Base-by-base conservation (phyloP, 1,140 invertebrate genomes). In the Drosophila baimaii region DNA sequence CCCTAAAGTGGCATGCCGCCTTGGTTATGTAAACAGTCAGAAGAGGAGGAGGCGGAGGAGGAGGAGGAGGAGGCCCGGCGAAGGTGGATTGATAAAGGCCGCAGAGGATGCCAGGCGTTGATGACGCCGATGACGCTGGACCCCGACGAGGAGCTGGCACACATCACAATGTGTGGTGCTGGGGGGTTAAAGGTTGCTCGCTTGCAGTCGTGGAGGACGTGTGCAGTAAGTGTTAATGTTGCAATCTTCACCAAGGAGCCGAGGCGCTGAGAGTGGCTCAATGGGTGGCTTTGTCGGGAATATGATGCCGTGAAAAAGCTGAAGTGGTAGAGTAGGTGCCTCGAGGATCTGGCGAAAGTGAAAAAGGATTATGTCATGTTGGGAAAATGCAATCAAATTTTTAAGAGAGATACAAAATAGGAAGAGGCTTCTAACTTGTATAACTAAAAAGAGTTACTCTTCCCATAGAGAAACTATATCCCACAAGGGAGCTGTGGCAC, bases 21-120 rank as follows among this genome's bases (percentile, higher is more conserved):
- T 73, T 65, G 77, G 77, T 84, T 84, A 84, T 84, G 81, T 85
- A 84, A 84, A 84, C 81, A 84, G 77, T 63, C 70, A 78, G 69
- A 13, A 77, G 73, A 35, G 59, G 73, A 76, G 43, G 57, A 62
- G 54, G 66, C 55, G 37, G 43, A 9, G 12, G 6, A n/a, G 44
- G 29, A 41, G 47, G 65, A 29, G n/a, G n/a, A n/a, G n/a, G n/a
- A n/a, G n/a, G n/a, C 35, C 37, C n/a, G 43, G 51, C 41, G 61
- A 63, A 81, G 68, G 69, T 61, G 68, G 69, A 71, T 77, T 77
- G 81, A 81, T 84, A 85, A 84, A 85, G 81, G 81, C 81, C 78
- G 76, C 78, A 77, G 59, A 81, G 74, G 74, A 61, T 66, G 65
- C 71, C 51, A 41, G 71, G 81, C 80, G 82, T 84, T 83, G 80